Conservation (phyloP, 2,888 invertebrate genomes). For the Melieria omissa region DNA sequence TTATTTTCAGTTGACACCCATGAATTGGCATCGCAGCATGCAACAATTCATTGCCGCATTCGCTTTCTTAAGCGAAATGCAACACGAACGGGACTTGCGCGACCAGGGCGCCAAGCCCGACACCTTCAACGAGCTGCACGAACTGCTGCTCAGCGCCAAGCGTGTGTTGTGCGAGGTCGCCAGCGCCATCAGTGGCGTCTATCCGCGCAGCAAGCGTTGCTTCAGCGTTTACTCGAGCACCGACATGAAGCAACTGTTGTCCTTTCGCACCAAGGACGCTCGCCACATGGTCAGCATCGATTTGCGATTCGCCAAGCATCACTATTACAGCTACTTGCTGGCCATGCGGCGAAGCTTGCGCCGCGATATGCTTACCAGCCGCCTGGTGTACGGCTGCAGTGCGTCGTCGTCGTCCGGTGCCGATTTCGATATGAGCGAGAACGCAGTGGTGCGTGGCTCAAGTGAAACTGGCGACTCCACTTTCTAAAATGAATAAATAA, state of each 20-base stretch:
- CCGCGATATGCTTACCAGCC: not conserved
- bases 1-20: slow-evolving; percentile 55
- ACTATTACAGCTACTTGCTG: slow-evolving; percentile 52
- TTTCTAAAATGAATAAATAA: no score
- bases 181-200: slow-evolving; percentile 58
- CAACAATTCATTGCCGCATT: slow-evolving; percentile 63
- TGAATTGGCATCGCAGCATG: slow-evolving; percentile 59
- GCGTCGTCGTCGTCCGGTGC: no score
- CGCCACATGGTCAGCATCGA: slow-evolving; percentile 47
- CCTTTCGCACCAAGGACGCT: slow-evolving; percentile 50
- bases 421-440: no score
- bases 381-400: no score
- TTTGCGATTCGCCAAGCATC: slow-evolving; percentile 54
- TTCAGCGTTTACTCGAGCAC: slow-evolving; percentile 45
- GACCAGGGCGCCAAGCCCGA: slow-evolving; percentile 44
- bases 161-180: slow-evolving; percentile 62
- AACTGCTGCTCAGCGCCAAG: slow-evolving; percentile 55
- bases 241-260: slow-evolving; percentile 40
- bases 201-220: slow-evolving; percentile 46
- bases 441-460: no score
- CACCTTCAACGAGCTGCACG: slow-evolving; percentile 53
- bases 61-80: slow-evolving; percentile 54
- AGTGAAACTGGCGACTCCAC: no score
- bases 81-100: slow-evolving; percentile 53
- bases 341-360: slow-evolving; percentile 49